These are phyloP conservation scores for Ophonus ardosiacus DNA, from an alignment of 2,888 invertebrate species.

Conservation along the genomic window DNA sequence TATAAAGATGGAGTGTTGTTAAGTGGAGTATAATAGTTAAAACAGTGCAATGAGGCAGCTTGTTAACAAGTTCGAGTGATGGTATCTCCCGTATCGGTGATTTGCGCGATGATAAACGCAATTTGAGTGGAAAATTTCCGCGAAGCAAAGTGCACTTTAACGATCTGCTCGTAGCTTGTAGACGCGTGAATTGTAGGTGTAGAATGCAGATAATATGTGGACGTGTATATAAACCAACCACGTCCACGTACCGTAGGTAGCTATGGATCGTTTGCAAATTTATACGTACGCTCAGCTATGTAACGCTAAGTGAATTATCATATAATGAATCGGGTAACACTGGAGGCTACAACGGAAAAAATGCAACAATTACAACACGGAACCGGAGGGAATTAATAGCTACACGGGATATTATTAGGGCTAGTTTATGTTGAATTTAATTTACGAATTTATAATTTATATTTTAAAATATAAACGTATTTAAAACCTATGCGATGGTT, in stretches of 20 bases:
- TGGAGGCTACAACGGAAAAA: slow-evolving; percentile 5
- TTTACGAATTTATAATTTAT: too few species aligned
- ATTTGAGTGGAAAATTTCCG: slow-evolving; percentile 41
- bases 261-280: slow-evolving; percentile 46
- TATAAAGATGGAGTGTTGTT: background rate
- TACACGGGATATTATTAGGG: background rate
- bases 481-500: too few species aligned
- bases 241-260: slow-evolving; percentile 43
- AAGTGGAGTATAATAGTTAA: background rate
- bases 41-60: background rate
- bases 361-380: background rate
- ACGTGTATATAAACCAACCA: slow-evolving; percentile 45
- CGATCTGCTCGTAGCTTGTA: slow-evolving; percentile 21
- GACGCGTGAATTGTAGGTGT: slow-evolving; percentile 46
- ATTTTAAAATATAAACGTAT: too few species aligned
- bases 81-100: background rate
- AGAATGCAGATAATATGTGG: slow-evolving; percentile 31
- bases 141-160: slow-evolving; percentile 39
- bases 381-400: background rate
- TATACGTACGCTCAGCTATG: slow-evolving; percentile 42
- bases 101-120: slow-evolving; percentile 9
- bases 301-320: slow-evolving; percentile 44
- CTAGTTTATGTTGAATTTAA: too few species aligned
- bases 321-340: slow-evolving; percentile 44
- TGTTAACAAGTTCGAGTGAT: background rate